These are phyloP conservation scores for Lineus longissimus DNA, from an alignment of 1,140 invertebrate species.

Conservation along the genomic window DNA sequence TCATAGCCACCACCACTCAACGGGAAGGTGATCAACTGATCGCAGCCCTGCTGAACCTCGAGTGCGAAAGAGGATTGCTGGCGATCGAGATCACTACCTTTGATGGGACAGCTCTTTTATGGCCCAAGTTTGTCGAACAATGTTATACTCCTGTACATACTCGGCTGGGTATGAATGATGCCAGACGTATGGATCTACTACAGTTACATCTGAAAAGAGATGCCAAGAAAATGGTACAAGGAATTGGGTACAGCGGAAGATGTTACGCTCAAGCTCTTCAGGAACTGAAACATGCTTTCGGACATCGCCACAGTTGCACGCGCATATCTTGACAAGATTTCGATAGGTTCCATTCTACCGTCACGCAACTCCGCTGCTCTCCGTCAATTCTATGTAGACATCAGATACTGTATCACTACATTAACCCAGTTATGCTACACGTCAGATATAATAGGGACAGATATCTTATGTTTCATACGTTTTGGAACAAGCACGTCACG, in stretches of 20 bases:
- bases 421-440: background rate
- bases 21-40: background rate
- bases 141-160: background rate
- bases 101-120: background rate
- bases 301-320: background rate
- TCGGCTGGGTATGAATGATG: background rate
- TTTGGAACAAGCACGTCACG: background rate
- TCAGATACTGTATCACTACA: background rate
- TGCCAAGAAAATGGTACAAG: background rate
- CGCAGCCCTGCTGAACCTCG: background rate
- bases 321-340: background rate
- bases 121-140: background rate
- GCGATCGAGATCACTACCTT: background rate
- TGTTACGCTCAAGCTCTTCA: background rate
- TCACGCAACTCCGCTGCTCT: background rate
- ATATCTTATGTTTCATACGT: background rate
- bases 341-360: background rate
- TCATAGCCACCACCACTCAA: background rate
- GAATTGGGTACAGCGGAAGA: background rate
- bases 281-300: background rate
- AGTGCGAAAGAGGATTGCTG: background rate
- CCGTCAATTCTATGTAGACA: background rate
- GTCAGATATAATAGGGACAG: background rate
- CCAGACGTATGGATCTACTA: background rate
- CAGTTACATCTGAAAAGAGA: background rate